A percentile compares a stretch with the other conserved stretches of the same genome.
These are phyloP conservation scores for Macrophya annulata DNA, from an alignment of 2,888 invertebrate genomes.

Conservation along the genomic window DNA sequence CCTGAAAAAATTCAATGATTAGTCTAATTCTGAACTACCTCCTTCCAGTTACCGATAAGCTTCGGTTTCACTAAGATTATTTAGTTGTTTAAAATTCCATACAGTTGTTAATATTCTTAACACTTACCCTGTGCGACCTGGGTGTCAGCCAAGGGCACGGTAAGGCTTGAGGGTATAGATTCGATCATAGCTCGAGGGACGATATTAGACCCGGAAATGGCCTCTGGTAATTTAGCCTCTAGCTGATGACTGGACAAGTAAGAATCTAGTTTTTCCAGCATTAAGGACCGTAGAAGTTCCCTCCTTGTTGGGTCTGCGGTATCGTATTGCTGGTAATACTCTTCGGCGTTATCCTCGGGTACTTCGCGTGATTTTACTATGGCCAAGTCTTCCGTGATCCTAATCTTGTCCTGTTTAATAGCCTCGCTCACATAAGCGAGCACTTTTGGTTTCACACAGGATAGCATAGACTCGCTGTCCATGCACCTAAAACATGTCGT, in stretches of 20 bases:
- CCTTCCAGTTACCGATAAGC: neutral
- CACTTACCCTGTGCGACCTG: constrained; percentile 76
- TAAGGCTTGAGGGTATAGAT: constrained; percentile 85
- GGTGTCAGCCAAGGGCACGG: constrained; percentile 86
- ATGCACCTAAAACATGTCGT: constrained; percentile 69
- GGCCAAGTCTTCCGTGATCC: constrained; percentile 88
- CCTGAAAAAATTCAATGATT: constrained; percentile 82
- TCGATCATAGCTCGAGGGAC: constrained; percentile 85
- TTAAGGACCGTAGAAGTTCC: constrained; percentile 78
- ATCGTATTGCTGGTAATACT: constrained; percentile 73
- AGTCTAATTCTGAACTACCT: constrained; percentile 58
- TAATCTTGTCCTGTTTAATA: constrained; percentile 86
- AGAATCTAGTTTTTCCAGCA: constrained; percentile 88
- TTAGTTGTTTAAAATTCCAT: constrained; percentile 44
- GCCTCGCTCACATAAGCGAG: constrained; percentile 88
- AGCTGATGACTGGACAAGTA: constrained; percentile 90
- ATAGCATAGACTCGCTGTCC: constrained; percentile 74
- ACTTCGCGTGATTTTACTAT: constrained; percentile 84
- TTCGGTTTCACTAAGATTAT: constrained; percentile 52
- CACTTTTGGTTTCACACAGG: constrained; percentile 90
- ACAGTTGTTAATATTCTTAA: constrained; percentile 6
- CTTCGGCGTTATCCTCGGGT: constrained; percentile 78
- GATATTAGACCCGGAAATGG: constrained; percentile 77
- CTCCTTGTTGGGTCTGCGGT: constrained; percentile 73
- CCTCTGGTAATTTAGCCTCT: constrained; percentile 88